Conservation (phyloP, 53 echinoderm and acorn worm species). For the Crossaster papposus region DNA sequence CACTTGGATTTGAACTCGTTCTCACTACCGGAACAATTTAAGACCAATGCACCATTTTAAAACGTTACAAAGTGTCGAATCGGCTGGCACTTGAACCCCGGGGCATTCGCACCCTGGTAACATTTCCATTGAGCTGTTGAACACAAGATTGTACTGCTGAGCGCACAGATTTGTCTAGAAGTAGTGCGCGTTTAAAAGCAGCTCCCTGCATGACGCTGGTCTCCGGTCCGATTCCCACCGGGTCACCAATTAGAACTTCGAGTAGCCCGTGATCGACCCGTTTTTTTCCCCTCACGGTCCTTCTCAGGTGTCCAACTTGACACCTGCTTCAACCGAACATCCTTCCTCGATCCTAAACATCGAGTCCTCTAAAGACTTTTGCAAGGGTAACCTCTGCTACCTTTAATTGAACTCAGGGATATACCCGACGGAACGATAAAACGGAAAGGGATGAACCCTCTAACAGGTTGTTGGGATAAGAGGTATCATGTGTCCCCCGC, state of each 20-base stretch:
- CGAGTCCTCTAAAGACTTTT: not conserved
- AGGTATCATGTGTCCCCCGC: not conserved
- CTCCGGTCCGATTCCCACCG: not conserved
- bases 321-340: not conserved
- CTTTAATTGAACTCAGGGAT: not conserved
- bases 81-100: too few relatives aligned
- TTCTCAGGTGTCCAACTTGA: not conserved
- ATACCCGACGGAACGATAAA: not conserved
- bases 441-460: not conserved
- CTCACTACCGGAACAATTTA: not conserved
- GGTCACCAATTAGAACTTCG: not conserved
- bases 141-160: too few relatives aligned
- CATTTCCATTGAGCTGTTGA: too few relatives aligned
- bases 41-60: not conserved
- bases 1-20: not conserved
- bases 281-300: not conserved
- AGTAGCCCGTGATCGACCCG: slow-evolving; percentile 1
- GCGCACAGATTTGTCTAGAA: too few relatives aligned
- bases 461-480: not conserved
- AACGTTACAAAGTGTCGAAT: not conserved
- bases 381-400: not conserved
- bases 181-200: too few relatives aligned
- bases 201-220: too few relatives aligned
- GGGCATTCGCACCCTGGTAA: too few relatives aligned
- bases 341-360: not conserved